These are phyloP conservation scores for Dreissena polymorpha DNA, from an alignment of 1,140 invertebrate genomes.

Conservation along the genomic window DNA sequence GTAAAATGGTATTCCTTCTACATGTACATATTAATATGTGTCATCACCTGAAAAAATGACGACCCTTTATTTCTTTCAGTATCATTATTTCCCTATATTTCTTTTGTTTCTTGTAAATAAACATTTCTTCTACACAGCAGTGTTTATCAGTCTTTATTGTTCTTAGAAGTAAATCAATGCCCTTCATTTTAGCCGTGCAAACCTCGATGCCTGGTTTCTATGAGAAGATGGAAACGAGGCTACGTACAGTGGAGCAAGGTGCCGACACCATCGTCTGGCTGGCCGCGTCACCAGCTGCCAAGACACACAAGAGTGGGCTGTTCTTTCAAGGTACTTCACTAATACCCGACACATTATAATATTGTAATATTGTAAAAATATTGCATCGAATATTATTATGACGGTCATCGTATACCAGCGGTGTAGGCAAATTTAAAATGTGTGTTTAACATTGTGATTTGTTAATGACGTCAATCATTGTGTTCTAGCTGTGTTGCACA, in stretches of 20 bases:
- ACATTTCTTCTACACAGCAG: no score
- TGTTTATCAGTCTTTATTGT: not conserved
- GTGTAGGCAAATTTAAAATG: not conserved
- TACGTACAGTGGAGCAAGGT: constrained; percentile 80
- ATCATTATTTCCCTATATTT: no score
- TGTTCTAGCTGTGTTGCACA: no score
- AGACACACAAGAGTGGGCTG: constrained; percentile 74
- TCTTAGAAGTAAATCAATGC: not conserved
- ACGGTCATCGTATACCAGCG: not conserved
- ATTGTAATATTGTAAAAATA: not conserved
- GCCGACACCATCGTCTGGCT: constrained; percentile 82
- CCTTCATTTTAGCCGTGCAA: constrained; percentile 74
- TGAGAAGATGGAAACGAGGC: constrained; percentile 79
- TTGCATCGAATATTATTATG: not conserved
- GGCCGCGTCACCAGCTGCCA: constrained; percentile 70
- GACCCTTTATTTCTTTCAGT: no score
- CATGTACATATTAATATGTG: no score
- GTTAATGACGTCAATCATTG: no score
- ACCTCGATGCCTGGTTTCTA: constrained; percentile 81
- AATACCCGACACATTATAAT: not conserved
- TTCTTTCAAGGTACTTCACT: constrained; percentile 80
- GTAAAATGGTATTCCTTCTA: no score
- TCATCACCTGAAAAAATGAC: no score
- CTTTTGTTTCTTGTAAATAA: no score
- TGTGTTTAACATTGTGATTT: no score